phyloP scores from a whole-genome alignment of 2,113 vertebrate genomes.

The Notechis scutatus region DNA sequence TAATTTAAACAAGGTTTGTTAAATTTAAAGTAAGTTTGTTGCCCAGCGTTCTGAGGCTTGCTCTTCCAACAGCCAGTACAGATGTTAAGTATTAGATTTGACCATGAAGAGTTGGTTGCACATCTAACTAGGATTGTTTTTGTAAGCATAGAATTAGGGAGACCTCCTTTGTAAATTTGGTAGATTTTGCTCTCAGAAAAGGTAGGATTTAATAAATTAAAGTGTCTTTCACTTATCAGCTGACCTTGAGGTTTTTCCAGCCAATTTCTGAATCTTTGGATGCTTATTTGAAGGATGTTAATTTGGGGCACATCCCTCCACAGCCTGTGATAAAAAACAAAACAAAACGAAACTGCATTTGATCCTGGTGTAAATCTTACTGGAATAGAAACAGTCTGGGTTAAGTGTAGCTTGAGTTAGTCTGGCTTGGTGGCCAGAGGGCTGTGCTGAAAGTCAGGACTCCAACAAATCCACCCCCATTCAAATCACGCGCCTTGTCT shows the following conservation, averaged over 20 bases:
- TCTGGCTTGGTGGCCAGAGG: not conserved
- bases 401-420: not conserved
- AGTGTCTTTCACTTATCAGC: not conserved
- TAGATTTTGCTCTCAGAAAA: not conserved
- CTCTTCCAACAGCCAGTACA: not conserved
- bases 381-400: not conserved
- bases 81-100: not conserved
- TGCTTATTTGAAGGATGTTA: not conserved
- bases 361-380: not conserved
- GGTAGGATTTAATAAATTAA: not conserved
- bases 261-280: not conserved
- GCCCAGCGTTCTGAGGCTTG: not conserved
- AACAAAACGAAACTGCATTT: not conserved
- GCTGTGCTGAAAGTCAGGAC: too few relatives aligned
- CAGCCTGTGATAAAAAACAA: not conserved
- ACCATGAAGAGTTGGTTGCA: not conserved
- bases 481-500: too few relatives aligned
- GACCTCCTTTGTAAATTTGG: not conserved
- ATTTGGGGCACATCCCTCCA: not conserved
- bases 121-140: not conserved
- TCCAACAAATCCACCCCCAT: too few relatives aligned
- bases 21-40: not conserved
- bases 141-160: not conserved
- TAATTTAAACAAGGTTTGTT: too few relatives aligned
- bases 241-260: not conserved